Evolutionary conservation across 2,113 vertebrate species (phyloP).

Genomic region (Nothoprocta pentlandii): DNA sequence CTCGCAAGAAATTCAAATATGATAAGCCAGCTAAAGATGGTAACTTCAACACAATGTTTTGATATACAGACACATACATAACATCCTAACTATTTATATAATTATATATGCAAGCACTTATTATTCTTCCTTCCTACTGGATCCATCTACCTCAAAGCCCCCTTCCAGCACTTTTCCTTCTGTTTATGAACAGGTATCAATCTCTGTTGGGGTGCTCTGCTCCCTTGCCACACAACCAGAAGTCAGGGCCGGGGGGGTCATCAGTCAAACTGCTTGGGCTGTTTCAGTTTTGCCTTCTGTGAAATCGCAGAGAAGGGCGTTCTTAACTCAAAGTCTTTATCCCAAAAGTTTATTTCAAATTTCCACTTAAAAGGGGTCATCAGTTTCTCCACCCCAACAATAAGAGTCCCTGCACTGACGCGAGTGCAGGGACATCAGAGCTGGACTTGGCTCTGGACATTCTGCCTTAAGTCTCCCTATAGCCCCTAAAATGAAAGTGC

Average conservation of each 20-base stretch:
- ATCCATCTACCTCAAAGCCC: background rate
- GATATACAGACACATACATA: background rate
- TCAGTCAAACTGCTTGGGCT: background rate
- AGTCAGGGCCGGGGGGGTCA: background rate
- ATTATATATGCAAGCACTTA: background rate
- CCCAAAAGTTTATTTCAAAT: background rate
- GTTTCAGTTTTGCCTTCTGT: background rate
- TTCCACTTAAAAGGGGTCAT: background rate
- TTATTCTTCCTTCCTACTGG: background rate
- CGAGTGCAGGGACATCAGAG: rapidly evolving
- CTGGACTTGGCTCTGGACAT: background rate
- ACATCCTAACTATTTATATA: background rate
- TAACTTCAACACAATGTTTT: background rate
- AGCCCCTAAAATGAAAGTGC: background rate
- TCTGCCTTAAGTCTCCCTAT: background rate
- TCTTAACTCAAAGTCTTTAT: conserved; percentile 32
- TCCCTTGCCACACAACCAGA: background rate
- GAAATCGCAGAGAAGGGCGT: background rate
- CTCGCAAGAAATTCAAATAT: background rate
- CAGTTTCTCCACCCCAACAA: background rate
- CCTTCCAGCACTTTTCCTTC: background rate
- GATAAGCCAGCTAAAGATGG: background rate
- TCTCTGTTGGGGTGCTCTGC: background rate
- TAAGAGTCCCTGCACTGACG: background rate
- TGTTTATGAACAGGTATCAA: background rate